These are phyloP conservation scores for Anabas testudineus DNA, from an alignment of 2,797 vertebrate genomes.

Conservation along the genomic window DNA sequence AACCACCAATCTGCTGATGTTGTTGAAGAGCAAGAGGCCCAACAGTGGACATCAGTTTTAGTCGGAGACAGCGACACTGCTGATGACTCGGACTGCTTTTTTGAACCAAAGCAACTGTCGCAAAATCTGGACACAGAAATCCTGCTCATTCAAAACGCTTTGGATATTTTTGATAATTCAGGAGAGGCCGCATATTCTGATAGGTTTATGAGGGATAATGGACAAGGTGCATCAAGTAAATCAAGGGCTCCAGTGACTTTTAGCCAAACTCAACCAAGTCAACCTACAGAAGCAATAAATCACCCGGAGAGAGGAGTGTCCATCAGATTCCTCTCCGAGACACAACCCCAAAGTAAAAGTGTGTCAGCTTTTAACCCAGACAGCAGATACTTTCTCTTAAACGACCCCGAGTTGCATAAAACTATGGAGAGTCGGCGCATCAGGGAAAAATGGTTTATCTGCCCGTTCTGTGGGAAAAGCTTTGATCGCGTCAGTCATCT, in stretches of 20 bases:
- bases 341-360: conserved; percentile 52
- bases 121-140: conserved; percentile 75
- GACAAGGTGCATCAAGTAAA: conserved; percentile 53
- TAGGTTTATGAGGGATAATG: conserved; percentile 39
- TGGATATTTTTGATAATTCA: conserved; percentile 72
- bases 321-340: conserved; percentile 58
- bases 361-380: conserved; percentile 36
- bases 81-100: conserved; percentile 67
- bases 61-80: conserved; percentile 62
- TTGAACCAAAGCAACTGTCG: conserved; percentile 63
- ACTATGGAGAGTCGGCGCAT: conserved; percentile 43
- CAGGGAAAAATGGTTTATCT: conserved; percentile 85
- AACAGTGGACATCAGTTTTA: conserved; percentile 64
- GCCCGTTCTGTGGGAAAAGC: conserved; percentile 86
- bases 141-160: conserved; percentile 75
- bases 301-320: conserved; percentile 56
- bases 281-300: conserved; percentile 38
- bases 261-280: conserved; percentile 51
- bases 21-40: conserved; percentile 67
- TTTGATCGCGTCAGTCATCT: conserved; percentile 86
- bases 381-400: conserved; percentile 60
- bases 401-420: conserved; percentile 60
- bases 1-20: conserved; percentile 39
- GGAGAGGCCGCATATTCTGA: conserved; percentile 57
- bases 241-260: conserved; percentile 42